Conservation (phyloP, 2,888 invertebrate species). For the Rosalia funebris region DNA sequence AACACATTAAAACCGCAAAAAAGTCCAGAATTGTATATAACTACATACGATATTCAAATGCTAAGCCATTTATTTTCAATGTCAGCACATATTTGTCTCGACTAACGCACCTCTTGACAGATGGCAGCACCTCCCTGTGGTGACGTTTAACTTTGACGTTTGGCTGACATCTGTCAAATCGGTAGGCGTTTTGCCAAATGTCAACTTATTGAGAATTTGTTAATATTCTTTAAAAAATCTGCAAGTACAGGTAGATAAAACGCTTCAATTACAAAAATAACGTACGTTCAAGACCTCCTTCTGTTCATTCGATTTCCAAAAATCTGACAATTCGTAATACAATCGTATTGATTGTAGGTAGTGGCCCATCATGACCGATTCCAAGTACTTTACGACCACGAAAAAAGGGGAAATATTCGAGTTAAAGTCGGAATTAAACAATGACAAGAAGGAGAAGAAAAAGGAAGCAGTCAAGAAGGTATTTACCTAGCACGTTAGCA, state of each 20-base stretch:
- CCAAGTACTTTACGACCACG: constrained; percentile 99
- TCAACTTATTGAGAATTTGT: constrained; percentile 2
- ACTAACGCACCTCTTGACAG: not conserved
- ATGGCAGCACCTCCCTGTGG: constrained; percentile 5
- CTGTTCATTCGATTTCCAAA: not conserved
- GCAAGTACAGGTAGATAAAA: constrained; percentile 11
- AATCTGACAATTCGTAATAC: not conserved
- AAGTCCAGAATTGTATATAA: not conserved
- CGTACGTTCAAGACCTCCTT: not conserved
- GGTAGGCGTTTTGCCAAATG: constrained; percentile 31
- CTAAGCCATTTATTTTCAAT: not conserved
- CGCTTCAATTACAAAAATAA: not conserved
- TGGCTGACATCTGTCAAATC: constrained; percentile 29
- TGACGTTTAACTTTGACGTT: not conserved
- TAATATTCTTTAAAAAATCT: not conserved
- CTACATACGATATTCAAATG: not conserved
- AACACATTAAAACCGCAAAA: not conserved
- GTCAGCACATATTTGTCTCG: not conserved
- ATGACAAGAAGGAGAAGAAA: constrained; percentile 99
- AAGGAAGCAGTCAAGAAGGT: constrained; percentile 99
- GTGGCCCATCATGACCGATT: constrained; percentile 92
- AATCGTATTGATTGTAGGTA: constrained; percentile 26
- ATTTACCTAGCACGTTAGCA: no score
- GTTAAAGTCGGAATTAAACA: constrained; percentile 97
- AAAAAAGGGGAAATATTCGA: constrained; percentile 99